These are phyloP conservation scores for Rhagophthalmus giganteus DNA, from an alignment of 2,888 invertebrate species.

Conservation along the genomic window DNA sequence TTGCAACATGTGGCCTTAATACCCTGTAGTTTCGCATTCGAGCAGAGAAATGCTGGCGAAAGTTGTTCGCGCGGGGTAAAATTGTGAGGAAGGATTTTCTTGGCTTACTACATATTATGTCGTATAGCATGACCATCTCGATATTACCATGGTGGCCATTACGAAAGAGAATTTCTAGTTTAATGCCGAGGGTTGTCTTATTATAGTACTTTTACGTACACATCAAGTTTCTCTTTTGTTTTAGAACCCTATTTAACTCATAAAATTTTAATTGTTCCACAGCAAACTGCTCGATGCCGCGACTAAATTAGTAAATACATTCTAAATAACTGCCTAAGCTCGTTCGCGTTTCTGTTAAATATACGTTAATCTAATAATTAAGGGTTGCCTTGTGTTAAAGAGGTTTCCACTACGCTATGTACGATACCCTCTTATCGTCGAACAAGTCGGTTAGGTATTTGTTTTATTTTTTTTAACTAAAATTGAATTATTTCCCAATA, in stretches of 20 bases:
- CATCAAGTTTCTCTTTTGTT: conserved; percentile 22
- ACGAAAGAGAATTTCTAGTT: conserved; percentile 33
- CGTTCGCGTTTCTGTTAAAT: too few relatives aligned
- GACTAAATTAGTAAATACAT: neutral
- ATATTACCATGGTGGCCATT: conserved; percentile 35
- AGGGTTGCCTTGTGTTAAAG: too few relatives aligned
- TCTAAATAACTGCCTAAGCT: too few relatives aligned
- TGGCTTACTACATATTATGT: conserved; percentile 26
- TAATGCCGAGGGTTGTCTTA: conserved; percentile 28
- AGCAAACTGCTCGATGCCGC: neutral
- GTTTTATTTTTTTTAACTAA: too few relatives aligned
- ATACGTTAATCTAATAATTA: too few relatives aligned
- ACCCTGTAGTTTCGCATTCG: conserved; percentile 37
- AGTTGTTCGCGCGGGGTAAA: conserved; percentile 20
- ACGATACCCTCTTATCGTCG: too few relatives aligned
- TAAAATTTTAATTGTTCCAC: conserved; percentile 23
- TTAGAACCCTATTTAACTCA: conserved; percentile 14
- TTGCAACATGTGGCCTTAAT: conserved; percentile 53
- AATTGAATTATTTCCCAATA: too few relatives aligned
- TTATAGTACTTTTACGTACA: conserved; percentile 24
- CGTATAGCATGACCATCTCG: conserved; percentile 29
- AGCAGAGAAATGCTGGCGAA: conserved; percentile 27
- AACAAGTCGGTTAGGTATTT: too few relatives aligned
- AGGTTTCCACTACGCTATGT: too few relatives aligned
- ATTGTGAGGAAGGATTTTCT: conserved; percentile 26